phyloP scores from a whole-genome alignment of 1,140 invertebrate genomes.

The Cyphomyrmex costatus region DNA sequence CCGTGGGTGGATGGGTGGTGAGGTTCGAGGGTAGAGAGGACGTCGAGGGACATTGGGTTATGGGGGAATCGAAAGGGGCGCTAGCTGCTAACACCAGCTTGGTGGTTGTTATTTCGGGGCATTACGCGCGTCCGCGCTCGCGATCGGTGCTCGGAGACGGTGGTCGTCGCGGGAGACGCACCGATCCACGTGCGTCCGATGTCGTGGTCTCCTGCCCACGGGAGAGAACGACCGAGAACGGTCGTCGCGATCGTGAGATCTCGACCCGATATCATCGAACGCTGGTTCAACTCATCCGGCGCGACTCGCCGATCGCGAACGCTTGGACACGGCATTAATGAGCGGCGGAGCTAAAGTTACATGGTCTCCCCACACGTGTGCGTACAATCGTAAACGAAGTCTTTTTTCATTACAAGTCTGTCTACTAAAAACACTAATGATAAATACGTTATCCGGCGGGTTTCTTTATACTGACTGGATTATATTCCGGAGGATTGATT shows the following conservation, averaged over 20 bases:
- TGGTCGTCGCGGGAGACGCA: conserved; percentile 5
- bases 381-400: conserved; percentile 86
- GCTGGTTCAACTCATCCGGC: conserved; percentile 18
- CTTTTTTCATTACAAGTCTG: conserved; percentile 82
- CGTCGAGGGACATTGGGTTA: conserved; percentile 73
- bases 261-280: conserved; percentile 30
- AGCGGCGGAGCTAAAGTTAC: conserved; percentile 86
- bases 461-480: conserved; percentile 74
- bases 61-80: conserved; percentile 78
- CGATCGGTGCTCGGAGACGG: conserved; percentile 64
- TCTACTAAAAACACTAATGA: conserved; percentile 85
- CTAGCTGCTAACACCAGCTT: conserved; percentile 82
- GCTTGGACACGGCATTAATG: conserved; percentile 77
- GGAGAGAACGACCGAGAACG: background rate
- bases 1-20: conserved; percentile 14
- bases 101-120: conserved; percentile 73
- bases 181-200: conserved; percentile 56
- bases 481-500: conserved; percentile 68
- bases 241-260: background rate
- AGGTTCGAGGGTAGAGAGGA: conserved; percentile 66
- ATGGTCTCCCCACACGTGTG: conserved; percentile 87
- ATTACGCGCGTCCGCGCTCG: conserved; percentile 69
- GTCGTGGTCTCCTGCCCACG: conserved; percentile 8
- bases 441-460: conserved; percentile 80
- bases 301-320: conserved; percentile 62